Percentiles rank a stretch among this genome's conserved stretches.
Conservation (phyloP, 2,888 invertebrate species). For the Drosophila paranaensis region DNA sequence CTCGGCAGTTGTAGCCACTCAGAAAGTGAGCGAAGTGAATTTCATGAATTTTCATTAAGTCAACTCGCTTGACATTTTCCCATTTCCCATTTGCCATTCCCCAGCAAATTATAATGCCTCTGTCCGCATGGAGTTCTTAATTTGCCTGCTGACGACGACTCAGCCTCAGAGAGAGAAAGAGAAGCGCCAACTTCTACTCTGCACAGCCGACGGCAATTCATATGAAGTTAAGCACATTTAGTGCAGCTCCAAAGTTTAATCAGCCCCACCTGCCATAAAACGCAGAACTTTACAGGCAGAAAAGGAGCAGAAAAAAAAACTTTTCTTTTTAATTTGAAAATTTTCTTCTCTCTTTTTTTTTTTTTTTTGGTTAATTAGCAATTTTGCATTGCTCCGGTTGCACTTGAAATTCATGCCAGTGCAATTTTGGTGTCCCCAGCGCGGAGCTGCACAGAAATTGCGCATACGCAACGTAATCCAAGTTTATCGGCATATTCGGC, state of each 20-base stretch:
- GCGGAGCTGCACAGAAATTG: constrained; percentile 9
- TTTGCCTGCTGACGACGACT: constrained; percentile 27
- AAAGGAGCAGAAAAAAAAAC: constrained; percentile 1
- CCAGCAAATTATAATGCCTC: constrained; percentile 23
- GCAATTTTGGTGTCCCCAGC: neutral
- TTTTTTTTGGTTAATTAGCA: constrained; percentile 53
- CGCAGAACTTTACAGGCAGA: constrained; percentile 54
- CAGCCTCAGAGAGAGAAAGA: constrained; percentile 14
- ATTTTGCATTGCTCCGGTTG: constrained; percentile 21
- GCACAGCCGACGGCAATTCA: constrained; percentile 37
- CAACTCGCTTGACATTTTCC: constrained; percentile 23
- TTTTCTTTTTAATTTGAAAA: constrained; percentile 17
- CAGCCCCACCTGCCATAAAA: constrained; percentile 62
- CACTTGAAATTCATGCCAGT: constrained; percentile 21
- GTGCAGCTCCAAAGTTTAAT: constrained; percentile 71
- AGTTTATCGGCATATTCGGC: constrained; percentile 53
- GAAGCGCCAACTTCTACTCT: constrained; percentile 23
- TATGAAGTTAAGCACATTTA: constrained; percentile 59
- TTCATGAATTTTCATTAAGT: constrained; percentile 47
- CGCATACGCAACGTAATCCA: constrained; percentile 49
- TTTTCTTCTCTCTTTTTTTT: neutral
- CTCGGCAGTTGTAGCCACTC: constrained; percentile 17
- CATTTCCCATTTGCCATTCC: neutral
- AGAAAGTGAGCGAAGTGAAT: constrained; percentile 11
- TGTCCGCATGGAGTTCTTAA: constrained; percentile 40